These are phyloP conservation scores for Huso huso DNA, from an alignment of 2,797 vertebrate species.

Conservation along the genomic window DNA sequence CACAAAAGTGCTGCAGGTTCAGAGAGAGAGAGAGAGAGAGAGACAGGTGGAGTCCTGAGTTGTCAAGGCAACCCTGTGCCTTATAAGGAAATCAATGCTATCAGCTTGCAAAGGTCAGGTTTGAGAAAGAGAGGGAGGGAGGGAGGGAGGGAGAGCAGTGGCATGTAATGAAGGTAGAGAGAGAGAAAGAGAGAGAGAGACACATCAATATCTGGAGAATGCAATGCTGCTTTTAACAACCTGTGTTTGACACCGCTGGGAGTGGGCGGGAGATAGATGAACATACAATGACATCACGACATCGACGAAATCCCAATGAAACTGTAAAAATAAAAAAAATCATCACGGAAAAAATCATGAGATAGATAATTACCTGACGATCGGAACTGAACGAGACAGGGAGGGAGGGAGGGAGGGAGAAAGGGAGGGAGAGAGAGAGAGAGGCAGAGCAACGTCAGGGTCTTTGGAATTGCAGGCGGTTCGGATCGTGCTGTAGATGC, in stretches of 20 bases:
- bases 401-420: constrained; percentile 20
- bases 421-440: constrained; percentile 45
- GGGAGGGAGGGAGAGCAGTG: neutral
- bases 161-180: no score
- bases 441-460: constrained; percentile 27
- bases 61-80: constrained; percentile 67
- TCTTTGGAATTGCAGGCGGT: no score
- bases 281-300: no score
- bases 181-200: neutral
- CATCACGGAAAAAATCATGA: no score
- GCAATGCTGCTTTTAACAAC: no score
- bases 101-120: constrained; percentile 71
- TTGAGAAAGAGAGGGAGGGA: constrained; percentile 32
- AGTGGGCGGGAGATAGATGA: no score
- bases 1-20: neutral
- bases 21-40: constrained; percentile 32
- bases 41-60: constrained; percentile 84
- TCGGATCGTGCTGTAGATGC: no score
- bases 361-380: no score
- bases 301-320: no score
- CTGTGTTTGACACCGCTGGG: no score
- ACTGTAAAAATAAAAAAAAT: no score
- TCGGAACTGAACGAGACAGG: constrained; percentile 22
- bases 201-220: neutral
- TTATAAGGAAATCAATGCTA: constrained; percentile 56